phyloP scores from a whole-genome alignment of 2,113 vertebrate genomes.

The Kryptolebias marmoratus region DNA sequence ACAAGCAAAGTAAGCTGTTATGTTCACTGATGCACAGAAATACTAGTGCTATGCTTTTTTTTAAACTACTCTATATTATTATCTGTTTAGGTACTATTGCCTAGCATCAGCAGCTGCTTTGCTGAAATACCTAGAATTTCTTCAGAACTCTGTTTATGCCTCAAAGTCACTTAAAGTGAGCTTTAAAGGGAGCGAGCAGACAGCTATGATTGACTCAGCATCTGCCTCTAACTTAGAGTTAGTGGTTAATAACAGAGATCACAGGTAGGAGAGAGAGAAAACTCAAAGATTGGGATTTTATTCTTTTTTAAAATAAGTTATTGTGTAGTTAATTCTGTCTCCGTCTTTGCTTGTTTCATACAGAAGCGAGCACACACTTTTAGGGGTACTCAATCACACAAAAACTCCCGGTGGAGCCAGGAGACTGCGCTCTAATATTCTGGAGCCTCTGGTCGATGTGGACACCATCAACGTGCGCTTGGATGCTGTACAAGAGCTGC shows the following conservation, averaged over 20 bases:
- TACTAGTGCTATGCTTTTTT: neutral
- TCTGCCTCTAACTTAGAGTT: conserved; percentile 94
- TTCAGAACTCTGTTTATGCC: conserved; percentile 92
- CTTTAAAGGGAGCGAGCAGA: conserved; percentile 95
- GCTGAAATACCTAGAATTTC: conserved; percentile 95
- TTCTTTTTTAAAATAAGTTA: neutral
- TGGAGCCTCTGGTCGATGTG: conserved; percentile 90
- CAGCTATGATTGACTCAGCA: conserved; percentile 94
- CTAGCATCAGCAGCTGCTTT: conserved; percentile 92
- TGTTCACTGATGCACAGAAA: conserved; percentile 5
- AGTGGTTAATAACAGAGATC: conserved; percentile 91
- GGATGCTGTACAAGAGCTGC: conserved; percentile 91
- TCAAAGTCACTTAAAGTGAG: conserved; percentile 92
- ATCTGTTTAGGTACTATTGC: conserved; percentile 90
- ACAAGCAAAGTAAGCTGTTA: conserved; percentile 88
- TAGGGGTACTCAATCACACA: conserved; percentile 93
- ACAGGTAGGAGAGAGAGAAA: conserved; percentile 78
- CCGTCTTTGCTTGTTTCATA: conserved; percentile 6
- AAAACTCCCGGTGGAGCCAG: conserved; percentile 93
- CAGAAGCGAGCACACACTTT: conserved; percentile 90
- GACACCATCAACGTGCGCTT: conserved; percentile 91
- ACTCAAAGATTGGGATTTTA: neutral
- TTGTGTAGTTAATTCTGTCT: conserved; percentile 8
- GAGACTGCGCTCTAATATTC: conserved; percentile 91
- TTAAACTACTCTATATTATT: conserved; percentile 4